Evolutionary conservation across 2,888 invertebrate species (phyloP), one percentile per base, ranked within the genome.

Genomic region (Argyresthia albistria): DNA sequence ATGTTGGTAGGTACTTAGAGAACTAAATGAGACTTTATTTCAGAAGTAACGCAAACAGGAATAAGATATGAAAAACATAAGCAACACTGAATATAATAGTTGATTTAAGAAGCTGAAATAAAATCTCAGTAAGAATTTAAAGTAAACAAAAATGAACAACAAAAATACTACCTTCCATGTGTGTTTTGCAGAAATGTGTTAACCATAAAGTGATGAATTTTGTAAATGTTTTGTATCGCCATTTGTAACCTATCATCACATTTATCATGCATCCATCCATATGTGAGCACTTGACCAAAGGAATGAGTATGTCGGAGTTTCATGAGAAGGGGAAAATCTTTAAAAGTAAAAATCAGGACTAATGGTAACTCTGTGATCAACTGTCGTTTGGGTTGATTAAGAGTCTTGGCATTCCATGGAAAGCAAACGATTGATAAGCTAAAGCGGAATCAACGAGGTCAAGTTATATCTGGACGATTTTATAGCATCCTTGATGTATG

Each of bases 151-250:
- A 82, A 80, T 80, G 64, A 78, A 80, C 65, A 58, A 63, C 73
- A 75, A 76, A 83, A 77, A 83, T 84, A 86, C 82, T 87, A 87
- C 87, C 87, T 87, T 82, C 62, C 69, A 70, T 76, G 69, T 72
- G 74, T 77, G 76, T 81, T 75, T 25, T 76, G 76, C 67, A 69
- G 79, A 70, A 70, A 76, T 79, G 77, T 74, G 80, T 77, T 83
- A 79, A 83, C 84, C 86, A 76, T 80, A 71, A 74, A 67, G 73
- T 76, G 75, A 73, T 69, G 73, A 48, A 25, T 25, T 42, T 70
- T 79, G 80, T 80, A 77, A 80, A 73, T 76, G 75, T 80, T 76
- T 76, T 72, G 60, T 67, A 67, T 69, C 71, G 75, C 68, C 67
- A 66, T 60, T 58, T 25, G 25, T 25, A 25, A 25, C 25, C 16